Evolutionary conservation across 2,888 invertebrate species (phyloP), one percentile per base, ranked within the genome.

Genomic region (Plagodis pulveraria): DNA sequence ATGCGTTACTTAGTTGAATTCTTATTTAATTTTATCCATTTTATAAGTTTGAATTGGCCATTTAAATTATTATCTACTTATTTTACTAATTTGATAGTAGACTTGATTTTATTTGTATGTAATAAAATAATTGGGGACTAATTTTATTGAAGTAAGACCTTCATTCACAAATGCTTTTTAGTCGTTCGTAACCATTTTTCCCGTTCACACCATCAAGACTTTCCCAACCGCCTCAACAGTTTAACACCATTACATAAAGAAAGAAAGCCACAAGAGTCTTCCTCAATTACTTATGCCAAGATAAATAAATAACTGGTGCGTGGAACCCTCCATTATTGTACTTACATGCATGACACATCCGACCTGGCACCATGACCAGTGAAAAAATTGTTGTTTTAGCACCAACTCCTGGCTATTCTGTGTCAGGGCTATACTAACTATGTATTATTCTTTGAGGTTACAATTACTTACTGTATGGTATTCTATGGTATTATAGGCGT

Each of bases 251-350:
- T 72, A 77, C 75, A 74, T 74, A 74, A 76, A 12, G 22, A 74
- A 74, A 73, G 71, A 72, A 71, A 67, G 62, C 59, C 71, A 81
- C 79, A 81, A 78, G 76, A 58, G 69, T 83, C 86, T 89, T 90
- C 89, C 89, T 87, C 88, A 88, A 90, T 89, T 88, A 88, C 71
- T 72, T 69, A 76, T 44, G 60, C 11, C 70, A 79, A 83, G 79
- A 78, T 82, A 87, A 84, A 86, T 80, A 86, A 76, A 73, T 75
- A 67, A 70, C 55, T 65, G 70, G 73, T 71, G 70, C 75, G 74
- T 72, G 74, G 65, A 67, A 65, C 58, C 42, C 11, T 47, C 46
- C 64, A 66, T 69, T 36, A 36, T 36, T 70, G 70, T 65, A 45
- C n/a, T 35, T 22, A 45, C 22, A 12, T 43, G 53, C 22, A 12